Evolutionary conservation across 2,797 vertebrate genomes (phyloP), one percentile per base, ranked within the genome.

Genomic region (Gallinago solitaria): DNA sequence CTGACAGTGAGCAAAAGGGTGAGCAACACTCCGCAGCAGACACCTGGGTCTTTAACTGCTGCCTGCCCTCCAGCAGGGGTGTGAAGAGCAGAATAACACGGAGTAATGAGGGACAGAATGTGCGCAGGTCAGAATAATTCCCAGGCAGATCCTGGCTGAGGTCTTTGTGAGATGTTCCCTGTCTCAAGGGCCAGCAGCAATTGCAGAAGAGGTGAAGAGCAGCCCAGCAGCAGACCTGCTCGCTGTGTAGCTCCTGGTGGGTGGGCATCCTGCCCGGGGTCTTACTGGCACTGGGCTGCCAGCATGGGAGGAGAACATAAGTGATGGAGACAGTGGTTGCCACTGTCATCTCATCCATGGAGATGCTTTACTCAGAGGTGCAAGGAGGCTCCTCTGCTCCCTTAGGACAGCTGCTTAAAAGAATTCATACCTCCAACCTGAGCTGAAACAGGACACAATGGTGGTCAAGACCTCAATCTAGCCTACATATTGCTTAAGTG

Each of bases 241-340:
- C 50, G 32, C 37, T n/a, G 16, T 47, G 37, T 20, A 45, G 53
- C 15, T 63, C 33, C 71, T 30, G 59, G 32, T 1, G 2, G 45
- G 10, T 18, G 21, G 20, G 24, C 35, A 70, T 53, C 57, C 53
- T 79, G 57, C 16, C 20, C 10, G 1, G 18, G 14, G 32, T 2
- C 37, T 90, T 57, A 25, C 27, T 71, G 53, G 28, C 39, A 10
- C 53, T 33, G 27, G 28, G 32, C 41, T 8, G 24, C 51, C 35
- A 77, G 41, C 27, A 35, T 0, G 0, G 28, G 41, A 53, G 18
- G 30, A 79, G 30, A 79, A 18, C 4, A 0, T 14, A n/a, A 89
- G 19, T 3, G 7, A 14, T 53, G 41, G 67, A 92, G 43, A 47
- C 18, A 28, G 10, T 24, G 33, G 19, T 37, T 8, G 4, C 25